These are phyloP conservation scores for Acronicta psi DNA, from an alignment of 2,888 invertebrate genomes.

Conservation along the genomic window DNA sequence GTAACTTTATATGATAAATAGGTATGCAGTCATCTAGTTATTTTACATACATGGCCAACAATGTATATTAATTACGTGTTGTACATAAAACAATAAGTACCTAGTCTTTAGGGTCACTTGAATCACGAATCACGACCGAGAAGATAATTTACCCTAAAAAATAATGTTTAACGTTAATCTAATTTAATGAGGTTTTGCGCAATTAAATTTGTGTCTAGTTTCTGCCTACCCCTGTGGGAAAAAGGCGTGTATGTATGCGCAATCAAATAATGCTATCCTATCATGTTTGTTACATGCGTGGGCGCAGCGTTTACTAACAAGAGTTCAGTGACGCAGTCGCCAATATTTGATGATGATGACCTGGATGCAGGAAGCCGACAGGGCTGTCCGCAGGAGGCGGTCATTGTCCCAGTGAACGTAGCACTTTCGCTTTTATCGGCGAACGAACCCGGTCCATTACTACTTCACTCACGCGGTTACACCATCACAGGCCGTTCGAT, in stretches of 20 bases:
- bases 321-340: constrained; percentile 55
- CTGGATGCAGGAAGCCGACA: constrained; percentile 74
- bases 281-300: constrained; percentile 22
- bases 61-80: too few species aligned
- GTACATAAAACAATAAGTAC: too few species aligned
- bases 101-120: not conserved
- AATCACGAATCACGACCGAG: not conserved
- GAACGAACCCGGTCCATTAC: constrained; percentile 87
- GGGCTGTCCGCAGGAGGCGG: constrained; percentile 81
- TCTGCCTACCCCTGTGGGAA: too few species aligned
- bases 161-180: not conserved
- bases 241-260: too few species aligned
- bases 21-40: not conserved
- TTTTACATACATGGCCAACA: too few species aligned
- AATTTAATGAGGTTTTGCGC: too few species aligned
- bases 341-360: constrained; percentile 70
- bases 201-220: too few species aligned
- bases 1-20: constrained; percentile 12
- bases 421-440: constrained; percentile 88
- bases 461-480: constrained; percentile 85
- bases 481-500: constrained; percentile 77
- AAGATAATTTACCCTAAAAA: not conserved
- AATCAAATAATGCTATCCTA: too few species aligned
- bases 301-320: constrained; percentile 46
- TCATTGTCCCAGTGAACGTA: constrained; percentile 88